phyloP scores from a whole-genome alignment of 2,113 vertebrate species.

The Clarias magur region DNA sequence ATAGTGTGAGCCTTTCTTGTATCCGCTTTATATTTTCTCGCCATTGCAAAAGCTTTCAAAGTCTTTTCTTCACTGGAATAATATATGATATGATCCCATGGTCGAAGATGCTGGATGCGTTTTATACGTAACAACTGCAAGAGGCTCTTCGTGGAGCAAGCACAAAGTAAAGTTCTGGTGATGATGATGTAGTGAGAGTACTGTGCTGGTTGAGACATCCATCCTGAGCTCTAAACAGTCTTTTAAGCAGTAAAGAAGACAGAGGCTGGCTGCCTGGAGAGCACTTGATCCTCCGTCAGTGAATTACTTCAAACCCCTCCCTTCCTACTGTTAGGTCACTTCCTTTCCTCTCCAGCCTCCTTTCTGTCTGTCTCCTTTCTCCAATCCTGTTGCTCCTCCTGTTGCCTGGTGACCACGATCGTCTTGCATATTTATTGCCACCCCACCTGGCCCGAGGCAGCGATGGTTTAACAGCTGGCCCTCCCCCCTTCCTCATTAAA shows the following conservation, averaged over 20 bases:
- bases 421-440: constrained; percentile 35
- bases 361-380: background rate
- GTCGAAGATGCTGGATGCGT: background rate
- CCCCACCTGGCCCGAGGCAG: constrained; percentile 48
- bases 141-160: background rate
- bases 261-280: background rate
- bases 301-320: background rate
- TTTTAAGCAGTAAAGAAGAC: constrained; percentile 3
- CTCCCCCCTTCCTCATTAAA: constrained; percentile 41
- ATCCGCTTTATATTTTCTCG: too few relatives aligned
- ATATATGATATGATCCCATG: background rate
- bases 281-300: constrained; percentile 6
- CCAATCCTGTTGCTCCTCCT: constrained; percentile 9
- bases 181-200: background rate
- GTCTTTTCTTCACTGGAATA: background rate
- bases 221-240: background rate
- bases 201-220: background rate
- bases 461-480: constrained; percentile 39
- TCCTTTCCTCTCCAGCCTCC: background rate
- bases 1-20: background rate
- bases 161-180: background rate
- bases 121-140: background rate
- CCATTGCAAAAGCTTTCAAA: background rate
- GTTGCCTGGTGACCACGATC: constrained; percentile 47
- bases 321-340: constrained; percentile 30